Percentiles rank a stretch among this genome's conserved stretches.
phyloP scores from a whole-genome alignment of 2,888 invertebrate genomes.

The Mellilla xanthometata region DNA sequence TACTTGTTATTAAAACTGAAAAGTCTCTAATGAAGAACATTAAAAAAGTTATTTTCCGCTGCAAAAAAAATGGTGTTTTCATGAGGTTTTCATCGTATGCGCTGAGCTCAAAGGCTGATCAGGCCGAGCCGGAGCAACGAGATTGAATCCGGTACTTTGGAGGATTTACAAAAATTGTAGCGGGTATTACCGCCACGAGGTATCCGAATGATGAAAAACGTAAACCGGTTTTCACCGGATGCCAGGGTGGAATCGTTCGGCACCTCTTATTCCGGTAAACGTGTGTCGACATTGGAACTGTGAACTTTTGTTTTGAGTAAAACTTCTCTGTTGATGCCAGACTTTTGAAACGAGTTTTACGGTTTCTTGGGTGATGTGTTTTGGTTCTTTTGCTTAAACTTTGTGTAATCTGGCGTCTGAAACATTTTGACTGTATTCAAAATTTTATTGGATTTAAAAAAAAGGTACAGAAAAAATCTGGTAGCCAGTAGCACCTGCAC shows the following conservation, averaged over 20 bases:
- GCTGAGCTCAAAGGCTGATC: conserved; percentile 56
- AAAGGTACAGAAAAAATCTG: no score
- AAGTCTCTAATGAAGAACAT: no score
- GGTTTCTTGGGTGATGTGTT: conserved; percentile 8
- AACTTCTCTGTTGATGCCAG: conserved; percentile 16
- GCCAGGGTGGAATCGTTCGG: conserved; percentile 27
- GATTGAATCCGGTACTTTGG: conserved; percentile 53
- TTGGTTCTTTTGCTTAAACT: conserved; percentile 4
- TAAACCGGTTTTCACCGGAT: conserved; percentile 32
- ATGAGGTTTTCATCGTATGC: conserved; percentile 36
- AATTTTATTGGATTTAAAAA: no score
- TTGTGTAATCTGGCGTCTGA: background rate
- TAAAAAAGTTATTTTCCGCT: conserved; percentile 28
- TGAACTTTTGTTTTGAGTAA: conserved; percentile 19
- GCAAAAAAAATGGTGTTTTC: conserved; percentile 34
- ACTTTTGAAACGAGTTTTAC: conserved; percentile 19
- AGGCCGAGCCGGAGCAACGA: conserved; percentile 35
- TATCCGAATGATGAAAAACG: conserved; percentile 39
- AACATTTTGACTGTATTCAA: conserved; percentile 1
- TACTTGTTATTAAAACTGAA: background rate
- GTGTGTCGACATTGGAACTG: conserved; percentile 12
- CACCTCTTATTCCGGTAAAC: conserved; percentile 14
- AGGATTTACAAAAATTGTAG: conserved; percentile 60
- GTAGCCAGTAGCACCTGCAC: no score
- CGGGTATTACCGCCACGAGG: conserved; percentile 37